Evolutionary conservation across 2,797 vertebrate species (phyloP), one percentile per base, ranked within the genome.

Genomic region (Darevskia nairensis): DNA sequence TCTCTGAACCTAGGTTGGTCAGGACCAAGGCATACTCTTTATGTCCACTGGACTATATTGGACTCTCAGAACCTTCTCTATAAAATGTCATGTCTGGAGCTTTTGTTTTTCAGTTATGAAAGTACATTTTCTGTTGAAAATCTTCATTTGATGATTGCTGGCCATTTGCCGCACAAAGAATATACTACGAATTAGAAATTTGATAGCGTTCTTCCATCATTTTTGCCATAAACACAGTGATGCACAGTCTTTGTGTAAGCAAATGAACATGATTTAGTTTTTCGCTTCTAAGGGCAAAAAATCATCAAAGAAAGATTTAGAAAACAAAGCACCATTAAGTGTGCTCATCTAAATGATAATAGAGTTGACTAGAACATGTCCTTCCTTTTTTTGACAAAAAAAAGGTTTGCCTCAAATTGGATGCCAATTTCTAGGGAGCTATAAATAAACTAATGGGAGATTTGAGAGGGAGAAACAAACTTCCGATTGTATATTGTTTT

Each of bases 151-250:
- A 27, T 71, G 66, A 72, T 80, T 72, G n/a, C 44, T 55, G 44
- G 39, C 59, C 64, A 68, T 87, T 79, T 72, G 1, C 61, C 61
- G 15, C 77, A 71, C 4, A 66, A 29, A 66, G 39, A 64, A 87
- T 71, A 59, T 88, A 39, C 84, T 90, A 66, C 0, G 13, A 78
- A 89, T 82, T 88, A 85, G 55, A 88, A 86, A 39, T 68, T 69
- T 85, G 75, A 66, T 23, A 80, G 69, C 82, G 13, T 85, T 91
- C 69, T 81, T 41, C 41, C 7, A 91, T 74, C 11, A 84, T n/a
- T 50, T 89, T 75, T 72, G 15, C 25, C 7, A 86, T 55, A 71
- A 90, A 82, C 88, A 88, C 5, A 46, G 79, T 85, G 86, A 90
- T 17, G 46, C n/a, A 80, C 85, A 88, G 69, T 19, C 61, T 87